A percentile compares a stretch with the other conserved stretches of the same genome.
Evolutionary conservation across 2,888 invertebrate species (phyloP).

Genomic region (Machimus atricapillus): DNA sequence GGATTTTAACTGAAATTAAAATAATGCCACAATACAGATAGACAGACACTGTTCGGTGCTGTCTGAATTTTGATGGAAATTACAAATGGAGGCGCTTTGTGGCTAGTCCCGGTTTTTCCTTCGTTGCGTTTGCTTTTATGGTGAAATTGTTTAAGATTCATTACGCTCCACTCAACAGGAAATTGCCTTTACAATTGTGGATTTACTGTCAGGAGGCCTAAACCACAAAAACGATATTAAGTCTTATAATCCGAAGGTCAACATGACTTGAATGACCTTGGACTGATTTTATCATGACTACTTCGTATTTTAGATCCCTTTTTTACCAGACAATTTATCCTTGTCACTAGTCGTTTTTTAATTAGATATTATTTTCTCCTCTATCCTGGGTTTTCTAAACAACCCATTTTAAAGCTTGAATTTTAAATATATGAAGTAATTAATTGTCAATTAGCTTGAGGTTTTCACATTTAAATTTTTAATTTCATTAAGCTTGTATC

Average conservation of each 20-base stretch:
- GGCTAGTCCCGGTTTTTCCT: background rate
- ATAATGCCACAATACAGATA: background rate
- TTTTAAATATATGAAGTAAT: background rate
- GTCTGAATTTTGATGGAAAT: background rate
- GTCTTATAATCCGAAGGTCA: background rate
- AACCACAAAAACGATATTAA: background rate
- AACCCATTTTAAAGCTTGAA: background rate
- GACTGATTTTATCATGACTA: background rate
- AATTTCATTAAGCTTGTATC: background rate
- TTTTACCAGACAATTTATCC: background rate
- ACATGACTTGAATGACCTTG: background rate
- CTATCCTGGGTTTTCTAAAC: background rate
- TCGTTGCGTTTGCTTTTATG: background rate
- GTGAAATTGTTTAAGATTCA: background rate
- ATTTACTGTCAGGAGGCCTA: background rate
- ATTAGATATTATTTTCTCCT: background rate
- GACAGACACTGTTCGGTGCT: background rate
- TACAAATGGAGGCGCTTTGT: background rate
- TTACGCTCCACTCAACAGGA: background rate
- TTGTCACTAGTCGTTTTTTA: background rate
- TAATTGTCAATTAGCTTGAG: background rate
- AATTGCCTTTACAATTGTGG: background rate
- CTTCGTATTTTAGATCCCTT: background rate
- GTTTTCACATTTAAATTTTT: background rate
- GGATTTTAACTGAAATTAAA: background rate